phyloP scores from a whole-genome alignment of 2,888 invertebrate genomes.

The Dioctria linearis region DNA sequence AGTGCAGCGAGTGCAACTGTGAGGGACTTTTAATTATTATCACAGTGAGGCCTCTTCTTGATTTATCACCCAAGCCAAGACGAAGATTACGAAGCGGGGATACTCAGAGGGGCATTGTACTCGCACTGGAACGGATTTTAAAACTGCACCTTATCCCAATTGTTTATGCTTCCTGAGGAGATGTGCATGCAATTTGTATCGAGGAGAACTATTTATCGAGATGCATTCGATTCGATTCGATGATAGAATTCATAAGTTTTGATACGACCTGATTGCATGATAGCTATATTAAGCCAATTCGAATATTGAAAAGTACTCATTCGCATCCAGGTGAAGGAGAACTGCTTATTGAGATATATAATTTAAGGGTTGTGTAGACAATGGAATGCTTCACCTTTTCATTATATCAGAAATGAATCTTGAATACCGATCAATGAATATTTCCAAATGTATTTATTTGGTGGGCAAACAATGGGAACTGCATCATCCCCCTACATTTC shows the following conservation, averaged over 20 bases:
- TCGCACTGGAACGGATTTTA: neutral
- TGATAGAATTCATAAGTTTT: neutral
- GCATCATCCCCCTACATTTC: neutral
- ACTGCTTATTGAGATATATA: neutral
- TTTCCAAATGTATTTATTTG: neutral
- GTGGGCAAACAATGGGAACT: neutral
- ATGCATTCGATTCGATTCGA: neutral
- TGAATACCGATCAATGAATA: neutral
- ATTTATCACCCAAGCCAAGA: neutral
- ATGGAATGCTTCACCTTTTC: neutral
- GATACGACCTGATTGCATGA: no score
- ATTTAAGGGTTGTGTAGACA: neutral
- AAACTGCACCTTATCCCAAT: neutral
- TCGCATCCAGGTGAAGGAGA: slow-evolving; percentile 1
- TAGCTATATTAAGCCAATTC: neutral
- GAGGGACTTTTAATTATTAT: slow-evolving; percentile 11
- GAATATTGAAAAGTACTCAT: neutral
- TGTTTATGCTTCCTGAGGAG: neutral
- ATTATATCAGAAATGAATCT: neutral
- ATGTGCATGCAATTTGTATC: neutral
- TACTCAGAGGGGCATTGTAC: neutral
- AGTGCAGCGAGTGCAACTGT: slow-evolving; percentile 1
- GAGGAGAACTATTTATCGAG: neutral
- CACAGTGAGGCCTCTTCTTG: neutral
- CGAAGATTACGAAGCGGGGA: neutral